Evolutionary conservation across 2,797 vertebrate species (phyloP), one percentile per base, ranked within the genome.

Genomic region (Lutjanus campechanus): DNA sequence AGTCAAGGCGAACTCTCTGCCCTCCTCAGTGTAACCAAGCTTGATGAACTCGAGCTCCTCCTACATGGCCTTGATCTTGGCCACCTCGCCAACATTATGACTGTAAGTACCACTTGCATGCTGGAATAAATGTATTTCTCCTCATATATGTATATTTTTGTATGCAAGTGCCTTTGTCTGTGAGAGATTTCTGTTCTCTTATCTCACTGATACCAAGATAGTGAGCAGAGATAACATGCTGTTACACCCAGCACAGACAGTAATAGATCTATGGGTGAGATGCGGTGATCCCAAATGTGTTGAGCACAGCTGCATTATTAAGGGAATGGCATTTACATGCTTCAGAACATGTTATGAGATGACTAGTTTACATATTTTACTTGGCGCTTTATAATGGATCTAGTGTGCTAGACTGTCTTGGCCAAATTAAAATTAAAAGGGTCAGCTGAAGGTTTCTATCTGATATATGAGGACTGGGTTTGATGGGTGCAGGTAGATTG

Each of bases 41-140:
- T 96, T 61, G 93, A 95, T 91, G 97, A 96, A 63, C 70, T 97
- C 63, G 96, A 97, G 84, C 90, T 99, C 69, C 94, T 99, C 92
- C 96, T 99, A 47, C 95, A 97, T 61, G 97, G 98, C 47, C 94
- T 99, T 62, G 94, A 94, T 75, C 95, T 99, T 69, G 96, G 96
- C 84, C 88, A 97, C 84, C 88, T 98, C 74, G 70, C 86, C 51
- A 95, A 96, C 80, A 84, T 96, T 75, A 83, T 99, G 81, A 67
- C 74, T 58, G 95, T 96, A 74, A 94, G 94, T 85, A 77, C 7
- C 10, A 0, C 19, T 11, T 58, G 3, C 63, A 47, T 50, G 78
- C 41, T 54, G 40, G 19, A 56, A 43, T 36, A 44, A 12, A 1
- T 56, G 5, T 43, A 1, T 60, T 19, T 62, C 46, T 49, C 11